Evolutionary conservation across 1,140 invertebrate species (phyloP), one percentile per base, ranked within the genome.

Genomic region (Pogonomyrmex californicus): DNA sequence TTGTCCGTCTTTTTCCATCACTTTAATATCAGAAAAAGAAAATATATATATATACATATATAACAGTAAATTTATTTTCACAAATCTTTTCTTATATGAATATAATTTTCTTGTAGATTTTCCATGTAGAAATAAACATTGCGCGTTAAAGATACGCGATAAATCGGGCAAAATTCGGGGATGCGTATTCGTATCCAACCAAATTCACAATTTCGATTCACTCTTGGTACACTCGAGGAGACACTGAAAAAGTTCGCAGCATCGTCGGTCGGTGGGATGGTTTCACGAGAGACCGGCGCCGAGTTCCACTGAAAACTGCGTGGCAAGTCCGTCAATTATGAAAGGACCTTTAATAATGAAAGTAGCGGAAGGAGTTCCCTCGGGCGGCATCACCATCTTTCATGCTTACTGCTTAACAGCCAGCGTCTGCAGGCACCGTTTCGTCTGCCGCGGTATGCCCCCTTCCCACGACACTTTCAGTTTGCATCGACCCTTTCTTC

Each of bases 331-430:
- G 90, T 90, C 90, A 91, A 91, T 91, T 91, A 91, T 91, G 88
- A 90, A 91, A 56, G 78, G 76, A 90, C 89, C 91, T 93, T 93
- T 93, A 94, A 94, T 94, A 94, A 94, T 93, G 90, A 93, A 93
- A 91, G 91, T 90, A 86, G 83, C 91, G 91, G 88, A 93, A 93
- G 92, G 92, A 93, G 92, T 93, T 94, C 94, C 94, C 94, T 90
- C 91, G 94, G 94, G 94, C 91, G 85, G 91, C 91, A 94, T 94
- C 92, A 92, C 91, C 91, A 94, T 95, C 93, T 94, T 94, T 95
- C 93, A 94, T 94, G 93, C 92, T 95, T 94, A 93, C 92, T 91
- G 93, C 88, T 92, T 92, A 93, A 94, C 92, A 86, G 91, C 89
- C 89, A 87, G 89, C 90, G 83, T 88, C 87, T 87, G 87, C 86